These are phyloP conservation scores for Melinaea marsaeus DNA, from an alignment of 2,888 invertebrate genomes.

Conservation along the genomic window DNA sequence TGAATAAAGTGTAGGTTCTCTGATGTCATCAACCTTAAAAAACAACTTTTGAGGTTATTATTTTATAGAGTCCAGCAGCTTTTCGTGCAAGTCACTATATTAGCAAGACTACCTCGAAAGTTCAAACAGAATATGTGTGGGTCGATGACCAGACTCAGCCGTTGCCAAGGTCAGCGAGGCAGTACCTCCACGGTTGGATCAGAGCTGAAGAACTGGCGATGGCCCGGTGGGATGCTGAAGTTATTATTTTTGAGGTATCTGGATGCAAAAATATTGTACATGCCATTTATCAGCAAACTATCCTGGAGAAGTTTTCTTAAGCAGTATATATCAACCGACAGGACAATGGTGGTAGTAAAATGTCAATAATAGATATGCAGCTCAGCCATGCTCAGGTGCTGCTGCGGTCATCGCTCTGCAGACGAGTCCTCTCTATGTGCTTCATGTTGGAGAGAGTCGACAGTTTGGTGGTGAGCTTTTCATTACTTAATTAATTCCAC, in stretches of 20 bases:
- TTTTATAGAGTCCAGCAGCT: too few species aligned
- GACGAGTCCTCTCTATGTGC: slow-evolving; percentile 56
- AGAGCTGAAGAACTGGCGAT: slow-evolving; percentile 59
- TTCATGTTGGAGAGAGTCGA: slow-evolving; percentile 58
- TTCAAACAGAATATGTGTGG: slow-evolving; percentile 58
- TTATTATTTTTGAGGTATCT: slow-evolving; percentile 57
- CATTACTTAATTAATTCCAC: too few species aligned
- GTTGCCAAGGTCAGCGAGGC: slow-evolving; percentile 60
- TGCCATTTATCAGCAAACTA: not conserved
- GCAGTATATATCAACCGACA: slow-evolving; percentile 32
- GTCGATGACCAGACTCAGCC: slow-evolving; percentile 66
- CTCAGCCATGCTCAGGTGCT: slow-evolving; percentile 61
- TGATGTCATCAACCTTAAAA: not conserved
- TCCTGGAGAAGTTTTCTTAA: slow-evolving; percentile 5
- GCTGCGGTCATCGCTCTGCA: slow-evolving; percentile 60
- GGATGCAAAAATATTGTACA: too few species aligned
- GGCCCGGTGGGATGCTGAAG: slow-evolving; percentile 63
- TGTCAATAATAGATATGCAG: slow-evolving; percentile 55
- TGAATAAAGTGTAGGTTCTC: slow-evolving; percentile 3
- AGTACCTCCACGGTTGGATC: slow-evolving; percentile 59
- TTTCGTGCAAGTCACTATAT: slow-evolving; percentile 55
- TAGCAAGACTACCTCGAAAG: slow-evolving; percentile 35
- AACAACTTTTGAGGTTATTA: not conserved
- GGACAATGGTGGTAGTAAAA: slow-evolving; percentile 50
- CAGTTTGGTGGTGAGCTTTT: slow-evolving; percentile 43